Percentiles rank a stretch among this genome's conserved stretches.
Conservation (phyloP, 1,140 invertebrate genomes). For the Pantala flavescens region DNA sequence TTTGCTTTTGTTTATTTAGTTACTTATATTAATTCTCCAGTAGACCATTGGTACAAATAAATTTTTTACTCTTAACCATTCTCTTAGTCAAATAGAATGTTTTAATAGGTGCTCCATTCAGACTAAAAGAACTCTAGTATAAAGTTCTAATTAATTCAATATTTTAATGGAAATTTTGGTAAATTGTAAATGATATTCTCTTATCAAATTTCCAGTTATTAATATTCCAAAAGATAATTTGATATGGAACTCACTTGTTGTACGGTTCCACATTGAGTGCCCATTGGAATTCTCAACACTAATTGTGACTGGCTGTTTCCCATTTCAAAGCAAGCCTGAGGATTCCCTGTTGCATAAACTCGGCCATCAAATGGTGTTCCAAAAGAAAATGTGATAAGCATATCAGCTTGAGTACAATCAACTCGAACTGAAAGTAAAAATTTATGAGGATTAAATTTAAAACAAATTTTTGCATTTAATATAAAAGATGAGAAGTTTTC, state of each 20-base stretch:
- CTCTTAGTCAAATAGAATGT: too few relatives aligned
- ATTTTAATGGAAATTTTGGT: too few relatives aligned
- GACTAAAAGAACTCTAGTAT: too few relatives aligned
- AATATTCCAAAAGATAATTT: too few relatives aligned
- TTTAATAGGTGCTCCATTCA: too few relatives aligned
- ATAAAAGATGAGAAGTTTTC: background rate
- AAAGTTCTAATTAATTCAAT: too few relatives aligned
- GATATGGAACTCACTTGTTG: conserved; percentile 31
- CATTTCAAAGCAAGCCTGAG: conserved; percentile 41
- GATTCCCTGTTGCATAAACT: conserved; percentile 43
- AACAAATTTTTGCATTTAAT: background rate
- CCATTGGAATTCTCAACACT: conserved; percentile 38
- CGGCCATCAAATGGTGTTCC: conserved; percentile 39
- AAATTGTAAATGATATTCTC: too few relatives aligned
- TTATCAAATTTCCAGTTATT: too few relatives aligned
- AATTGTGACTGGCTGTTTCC: conserved; percentile 38
- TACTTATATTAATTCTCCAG: too few relatives aligned
- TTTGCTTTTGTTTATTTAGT: too few relatives aligned
- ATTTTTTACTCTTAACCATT: too few relatives aligned
- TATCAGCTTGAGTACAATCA: conserved; percentile 41
- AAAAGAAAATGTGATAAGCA: conserved; percentile 41
- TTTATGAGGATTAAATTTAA: conserved; percentile 13
- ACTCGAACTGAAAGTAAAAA: conserved; percentile 34
- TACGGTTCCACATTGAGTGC: conserved; percentile 38
- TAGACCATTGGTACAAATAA: too few relatives aligned